Evolutionary conservation across 2,888 invertebrate genomes (phyloP).

Genomic region (Icerya purchasi): DNA sequence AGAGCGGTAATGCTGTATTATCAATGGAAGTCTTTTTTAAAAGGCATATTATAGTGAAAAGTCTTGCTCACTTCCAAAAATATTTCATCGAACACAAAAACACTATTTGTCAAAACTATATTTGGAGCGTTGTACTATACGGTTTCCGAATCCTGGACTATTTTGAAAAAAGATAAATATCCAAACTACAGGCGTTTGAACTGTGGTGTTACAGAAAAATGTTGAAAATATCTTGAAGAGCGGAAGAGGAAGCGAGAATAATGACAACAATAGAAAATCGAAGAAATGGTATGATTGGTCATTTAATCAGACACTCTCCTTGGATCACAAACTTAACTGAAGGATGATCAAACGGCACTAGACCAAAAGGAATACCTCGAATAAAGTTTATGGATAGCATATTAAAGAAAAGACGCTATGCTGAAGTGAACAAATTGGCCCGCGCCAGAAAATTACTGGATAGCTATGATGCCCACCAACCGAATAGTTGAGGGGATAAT

Average conservation of each 20-base stretch:
- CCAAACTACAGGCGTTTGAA: not conserved
- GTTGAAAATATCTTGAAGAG: not conserved
- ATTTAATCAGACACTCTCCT: not conserved
- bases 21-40: no score
- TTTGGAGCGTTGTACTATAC: no score
- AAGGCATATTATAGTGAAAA: no score
- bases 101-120: no score
- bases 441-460: not conserved
- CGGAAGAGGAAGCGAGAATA: not conserved
- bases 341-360: not conserved
- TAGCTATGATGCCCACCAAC: not conserved
- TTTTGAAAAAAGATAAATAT: not conserved
- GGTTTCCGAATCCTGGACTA: not conserved
- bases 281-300: not conserved
- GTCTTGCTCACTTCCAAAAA: no score
- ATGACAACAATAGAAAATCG: not conserved
- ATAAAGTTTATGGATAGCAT: not conserved
- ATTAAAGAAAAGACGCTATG: not conserved
- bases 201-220: not conserved
- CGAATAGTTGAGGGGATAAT: not conserved
- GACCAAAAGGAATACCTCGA: not conserved
- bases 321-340: not conserved
- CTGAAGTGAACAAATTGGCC: not conserved
- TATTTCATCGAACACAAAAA: no score
- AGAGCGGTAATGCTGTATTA: no score